Percentiles rank a stretch among this genome's conserved stretches.
phyloP scores from a whole-genome alignment of 2,797 vertebrate genomes.

The Falco novaeseelandiae region DNA sequence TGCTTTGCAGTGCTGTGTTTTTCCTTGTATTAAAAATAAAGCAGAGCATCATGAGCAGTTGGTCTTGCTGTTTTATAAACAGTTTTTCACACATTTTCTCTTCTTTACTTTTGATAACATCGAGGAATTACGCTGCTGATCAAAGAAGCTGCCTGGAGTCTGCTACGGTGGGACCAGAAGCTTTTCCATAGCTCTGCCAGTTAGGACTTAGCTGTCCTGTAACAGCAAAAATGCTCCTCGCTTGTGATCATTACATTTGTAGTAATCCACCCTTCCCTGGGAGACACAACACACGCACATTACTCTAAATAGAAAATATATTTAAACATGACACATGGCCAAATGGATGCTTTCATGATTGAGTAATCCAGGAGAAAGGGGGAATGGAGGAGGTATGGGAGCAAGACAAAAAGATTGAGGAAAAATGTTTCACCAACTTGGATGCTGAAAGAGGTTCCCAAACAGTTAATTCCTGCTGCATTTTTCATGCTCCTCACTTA shows the following conservation, averaged over 20 bases:
- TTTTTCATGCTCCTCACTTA: not conserved
- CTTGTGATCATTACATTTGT: not conserved
- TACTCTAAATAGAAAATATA: not conserved
- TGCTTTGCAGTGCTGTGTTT: not conserved
- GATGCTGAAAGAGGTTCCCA: not conserved
- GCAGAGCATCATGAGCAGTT: not conserved
- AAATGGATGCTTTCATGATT: not conserved
- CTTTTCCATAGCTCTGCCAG: not conserved
- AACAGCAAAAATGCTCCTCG: not conserved
- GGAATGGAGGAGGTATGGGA: not conserved
- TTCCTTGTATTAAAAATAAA: constrained; percentile 38
- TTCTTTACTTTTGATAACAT: not conserved
- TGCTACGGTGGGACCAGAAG: not conserved
- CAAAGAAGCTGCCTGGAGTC: not conserved
- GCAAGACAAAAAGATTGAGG: not conserved
- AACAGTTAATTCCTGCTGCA: not conserved
- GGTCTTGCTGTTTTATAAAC: constrained; percentile 13
- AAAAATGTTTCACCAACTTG: not conserved
- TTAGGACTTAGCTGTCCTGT: not conserved
- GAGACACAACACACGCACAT: not conserved
- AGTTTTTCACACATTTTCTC: not conserved
- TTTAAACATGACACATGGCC: not conserved
- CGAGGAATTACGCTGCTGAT: not conserved
- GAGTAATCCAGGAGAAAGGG: not conserved
- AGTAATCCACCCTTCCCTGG: not conserved